Base-by-base conservation (phyloP, 2,888 invertebrate species). In the Calameuta idolon region DNA sequence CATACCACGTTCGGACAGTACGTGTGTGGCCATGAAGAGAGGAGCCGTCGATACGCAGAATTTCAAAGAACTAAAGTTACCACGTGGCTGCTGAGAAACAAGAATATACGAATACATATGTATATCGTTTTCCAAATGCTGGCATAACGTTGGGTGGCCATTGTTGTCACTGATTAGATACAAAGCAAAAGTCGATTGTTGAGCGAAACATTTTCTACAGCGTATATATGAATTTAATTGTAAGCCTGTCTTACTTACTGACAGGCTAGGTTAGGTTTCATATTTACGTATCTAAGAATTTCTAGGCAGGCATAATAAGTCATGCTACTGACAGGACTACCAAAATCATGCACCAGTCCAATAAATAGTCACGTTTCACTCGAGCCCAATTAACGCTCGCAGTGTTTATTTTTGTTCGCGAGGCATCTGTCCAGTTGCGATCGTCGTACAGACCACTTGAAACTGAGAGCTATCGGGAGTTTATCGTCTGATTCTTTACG, bases 1-100 rank as follows among this genome's bases (percentile, higher is more conserved):
- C 81, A 82, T 85, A 83, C 83, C 80, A 68, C 77, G 78, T 73
- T 81, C 81, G 37, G 78, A 81, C 81, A 78, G 77, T 79, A 69
- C 79, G 71, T 81, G 83, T 79, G 84, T 79, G 82, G 80, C 77
- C 81, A 79, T 77, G 76, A 76, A 78, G 78, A 76, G 73, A 31
- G 79, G 33, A 69, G 30, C 33, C 35, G 30, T 71, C 71, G 71
- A 33, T 40, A 55, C 55, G 23, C 55, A 55, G 55, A 55, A 55
- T 55, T 55, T 23, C 55, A 55, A 55, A 55, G 55, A 55, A 55
- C 55, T 23, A 23, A 23, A 23, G 23, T 55, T 23, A 23, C 55
- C 55, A 55, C 55, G 55, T 55, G 55, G 55, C 55, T 55, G 55
- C 55, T 55, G 23, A 55, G 55, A 55, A 55, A 23, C 9, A 55